A percentile compares a stretch with the other conserved stretches of the same genome.
phyloP scores from a whole-genome alignment of 1,140 invertebrate genomes.

The Bombus sylvicola region DNA sequence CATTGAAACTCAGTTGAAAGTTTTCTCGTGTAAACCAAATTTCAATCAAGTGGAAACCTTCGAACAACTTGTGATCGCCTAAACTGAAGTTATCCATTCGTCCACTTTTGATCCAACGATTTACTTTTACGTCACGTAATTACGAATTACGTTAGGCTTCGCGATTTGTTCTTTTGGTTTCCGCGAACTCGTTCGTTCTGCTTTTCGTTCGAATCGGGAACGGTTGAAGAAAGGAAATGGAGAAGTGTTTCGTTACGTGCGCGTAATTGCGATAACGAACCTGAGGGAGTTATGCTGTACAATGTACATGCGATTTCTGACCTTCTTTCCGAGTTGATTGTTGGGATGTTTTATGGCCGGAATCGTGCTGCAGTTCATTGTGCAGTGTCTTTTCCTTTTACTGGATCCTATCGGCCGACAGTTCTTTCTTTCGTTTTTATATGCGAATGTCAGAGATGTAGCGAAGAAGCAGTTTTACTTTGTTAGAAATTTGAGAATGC shows the following conservation, averaged over 20 bases:
- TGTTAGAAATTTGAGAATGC: background rate
- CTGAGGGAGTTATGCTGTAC: background rate
- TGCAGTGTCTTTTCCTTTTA: background rate
- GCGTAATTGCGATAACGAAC: conserved; percentile 7
- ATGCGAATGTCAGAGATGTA: background rate
- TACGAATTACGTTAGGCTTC: background rate
- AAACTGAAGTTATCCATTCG: too few species aligned
- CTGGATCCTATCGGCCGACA: background rate
- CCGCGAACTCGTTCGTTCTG: background rate
- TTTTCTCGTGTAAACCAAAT: too few species aligned
- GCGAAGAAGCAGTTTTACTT: background rate
- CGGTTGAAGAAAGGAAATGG: background rate
- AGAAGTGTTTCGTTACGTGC: background rate
- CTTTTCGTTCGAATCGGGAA: background rate
- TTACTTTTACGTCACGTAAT: too few species aligned
- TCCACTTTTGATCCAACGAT: too few species aligned
- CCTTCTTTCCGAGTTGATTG: background rate
- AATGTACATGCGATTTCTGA: background rate
- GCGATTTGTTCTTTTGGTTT: background rate
- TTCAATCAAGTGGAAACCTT: too few species aligned
- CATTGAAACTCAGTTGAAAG: too few species aligned
- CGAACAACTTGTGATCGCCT: too few species aligned
- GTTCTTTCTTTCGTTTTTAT: background rate
- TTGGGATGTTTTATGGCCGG: background rate
- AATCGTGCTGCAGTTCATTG: background rate